A percentile compares a stretch with the other conserved stretches of the same genome.
Conservation (phyloP, 2,888 invertebrate genomes). For the Sipunculus nudus region DNA sequence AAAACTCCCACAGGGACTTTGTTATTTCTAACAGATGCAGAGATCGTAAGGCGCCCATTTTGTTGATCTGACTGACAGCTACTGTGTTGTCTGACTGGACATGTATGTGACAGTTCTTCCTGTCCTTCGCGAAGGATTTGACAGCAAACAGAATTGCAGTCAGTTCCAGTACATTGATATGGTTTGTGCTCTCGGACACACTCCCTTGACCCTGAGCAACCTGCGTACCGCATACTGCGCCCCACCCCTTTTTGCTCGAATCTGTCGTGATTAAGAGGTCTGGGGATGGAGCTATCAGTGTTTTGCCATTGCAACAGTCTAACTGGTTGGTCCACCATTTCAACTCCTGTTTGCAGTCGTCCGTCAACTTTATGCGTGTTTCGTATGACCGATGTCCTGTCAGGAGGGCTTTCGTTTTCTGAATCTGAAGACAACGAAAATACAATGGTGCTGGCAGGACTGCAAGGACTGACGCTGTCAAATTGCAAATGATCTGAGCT, state of each 20-base stretch:
- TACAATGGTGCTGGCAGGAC: neutral
- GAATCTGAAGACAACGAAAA: too few species aligned
- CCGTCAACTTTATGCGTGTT: neutral
- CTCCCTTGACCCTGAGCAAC: slow-evolving; percentile 13
- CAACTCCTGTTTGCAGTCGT: slow-evolving; percentile 7
- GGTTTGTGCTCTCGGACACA: neutral
- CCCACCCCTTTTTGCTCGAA: neutral
- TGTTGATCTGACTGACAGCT: slow-evolving; percentile 20
- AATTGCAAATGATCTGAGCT: neutral
- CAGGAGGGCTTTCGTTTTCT: neutral
- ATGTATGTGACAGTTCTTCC: slow-evolving; percentile 8
- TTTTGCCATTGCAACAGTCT: slow-evolving; percentile 3
- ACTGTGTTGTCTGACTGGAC: slow-evolving; percentile 12
- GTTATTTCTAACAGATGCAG: neutral
- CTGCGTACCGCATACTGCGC: slow-evolving; percentile 8
- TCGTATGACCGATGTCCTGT: neutral
- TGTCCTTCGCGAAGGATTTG: slow-evolving; percentile 15
- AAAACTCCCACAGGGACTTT: too few species aligned
- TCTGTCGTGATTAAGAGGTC: slow-evolving; percentile 6
- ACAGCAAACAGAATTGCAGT: slow-evolving; percentile 11
- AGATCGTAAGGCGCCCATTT: slow-evolving; percentile 7
- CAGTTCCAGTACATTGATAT: slow-evolving; percentile 20
- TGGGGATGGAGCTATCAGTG: neutral
- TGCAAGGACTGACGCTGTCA: neutral
- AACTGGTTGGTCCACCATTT: slow-evolving; percentile 16